Evolutionary conservation across 2,888 invertebrate genomes (phyloP).

Genomic region (Platycheirus rosarum): DNA sequence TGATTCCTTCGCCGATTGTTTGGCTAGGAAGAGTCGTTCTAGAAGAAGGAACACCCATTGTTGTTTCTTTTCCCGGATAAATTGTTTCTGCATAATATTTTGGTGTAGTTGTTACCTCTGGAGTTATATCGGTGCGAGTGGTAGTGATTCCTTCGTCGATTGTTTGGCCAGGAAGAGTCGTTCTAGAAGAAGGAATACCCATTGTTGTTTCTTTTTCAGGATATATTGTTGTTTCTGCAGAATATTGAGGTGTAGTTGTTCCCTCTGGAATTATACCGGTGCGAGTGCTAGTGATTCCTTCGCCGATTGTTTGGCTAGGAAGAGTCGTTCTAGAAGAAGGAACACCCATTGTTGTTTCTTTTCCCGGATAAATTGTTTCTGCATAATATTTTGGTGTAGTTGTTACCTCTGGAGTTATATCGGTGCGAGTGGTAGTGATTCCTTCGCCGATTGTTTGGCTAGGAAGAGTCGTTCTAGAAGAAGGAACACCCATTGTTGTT

Average conservation of each 20-base stretch:
- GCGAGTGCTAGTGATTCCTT: not conserved
- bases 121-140: no score
- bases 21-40: conserved; percentile 12
- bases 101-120: no score
- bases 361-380: no score
- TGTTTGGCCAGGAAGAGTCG: not conserved
- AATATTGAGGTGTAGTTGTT: not conserved
- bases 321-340: no score
- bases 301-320: no score
- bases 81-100: not conserved
- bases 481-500: not conserved
- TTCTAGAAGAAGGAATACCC: not conserved
- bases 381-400: no score
- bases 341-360: no score
- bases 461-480: not conserved
- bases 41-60: not conserved
- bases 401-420: not conserved
- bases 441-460: no score
- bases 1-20: no score
- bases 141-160: no score
- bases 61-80: not conserved
- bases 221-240: not conserved
- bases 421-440: not conserved
- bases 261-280: not conserved
- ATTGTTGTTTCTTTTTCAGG: no score